These are phyloP conservation scores for Agrotis ipsilon DNA, from an alignment of 2,888 invertebrate species.

Conservation along the genomic window DNA sequence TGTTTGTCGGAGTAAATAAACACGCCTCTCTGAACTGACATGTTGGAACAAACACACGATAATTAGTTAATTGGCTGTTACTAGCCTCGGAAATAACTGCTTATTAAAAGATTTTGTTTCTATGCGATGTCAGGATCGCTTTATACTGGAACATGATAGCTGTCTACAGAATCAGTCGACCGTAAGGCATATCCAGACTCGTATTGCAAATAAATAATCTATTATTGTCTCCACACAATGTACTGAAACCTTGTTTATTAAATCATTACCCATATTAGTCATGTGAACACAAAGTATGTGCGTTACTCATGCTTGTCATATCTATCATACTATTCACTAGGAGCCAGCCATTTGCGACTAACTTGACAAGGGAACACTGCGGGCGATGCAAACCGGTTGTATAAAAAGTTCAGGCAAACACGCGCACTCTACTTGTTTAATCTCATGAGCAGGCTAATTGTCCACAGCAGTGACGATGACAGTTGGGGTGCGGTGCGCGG, in stretches of 20 bases:
- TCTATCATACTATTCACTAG: slow-evolving; percentile 75
- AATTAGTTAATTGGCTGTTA: slow-evolving; percentile 44
- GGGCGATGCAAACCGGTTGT: slow-evolving; percentile 68
- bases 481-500: slow-evolving; percentile 72
- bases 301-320: slow-evolving; percentile 76
- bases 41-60: slow-evolving; percentile 42
- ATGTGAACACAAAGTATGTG: slow-evolving; percentile 70
- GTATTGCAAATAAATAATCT: slow-evolving; percentile 27
- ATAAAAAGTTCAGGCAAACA: slow-evolving; percentile 80
- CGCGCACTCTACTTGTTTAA: slow-evolving; percentile 84
- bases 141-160: neutral
- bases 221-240: slow-evolving; percentile 38
- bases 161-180: neutral
- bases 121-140: neutral
- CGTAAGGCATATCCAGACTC: slow-evolving; percentile 9
- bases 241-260: slow-evolving; percentile 43
- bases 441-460: slow-evolving; percentile 90
- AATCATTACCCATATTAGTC: slow-evolving; percentile 59
- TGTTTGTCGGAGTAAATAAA: slow-evolving; percentile 50
- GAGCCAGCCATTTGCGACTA: slow-evolving; percentile 69
- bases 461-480: slow-evolving; percentile 88
- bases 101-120: slow-evolving; percentile 11
- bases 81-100: slow-evolving; percentile 20
- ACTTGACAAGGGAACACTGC: slow-evolving; percentile 71
- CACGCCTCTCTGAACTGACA: slow-evolving; percentile 43